Evolutionary conservation across 2,113 vertebrate genomes (phyloP), one percentile per base, ranked within the genome.

Genomic region (Corydoras sp.): DNA sequence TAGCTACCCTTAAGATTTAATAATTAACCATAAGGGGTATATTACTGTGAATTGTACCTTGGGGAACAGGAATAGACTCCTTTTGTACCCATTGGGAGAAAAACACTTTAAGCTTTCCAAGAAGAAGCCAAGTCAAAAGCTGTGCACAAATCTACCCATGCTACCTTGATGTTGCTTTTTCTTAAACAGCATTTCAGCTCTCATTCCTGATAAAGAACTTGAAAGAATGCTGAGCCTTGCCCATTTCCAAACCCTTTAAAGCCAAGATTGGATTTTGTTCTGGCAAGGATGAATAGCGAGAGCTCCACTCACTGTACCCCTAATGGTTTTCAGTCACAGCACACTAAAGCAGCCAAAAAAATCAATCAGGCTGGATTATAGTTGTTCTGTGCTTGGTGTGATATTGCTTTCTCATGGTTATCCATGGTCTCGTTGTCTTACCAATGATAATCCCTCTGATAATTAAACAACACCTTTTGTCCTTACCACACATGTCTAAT

Each of bases 41-140:
- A 43, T 43, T 43, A 43, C 0, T 43, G 35, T 43, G 35, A 5
- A 43, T 43, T 43, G 35, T 43, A 43, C 2, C 35, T 43, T 43
- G 35, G 4, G 4, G 35, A 24, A 43, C 35, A 43, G 7, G 35
- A 43, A 43, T 43, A 43, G 35, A 43, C 7, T 43, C 7, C 4
- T 43, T 43, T 43, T 43, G 35, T 43, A 43, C 4, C 35, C 7
- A 0, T 43, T 43, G 7, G 35, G 35, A 8, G 35, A 8, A 8
- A 43, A 43, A 43, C 35, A 43, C 60, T 62, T 24, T 24, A 24
- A 24, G 18, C 18, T 24, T 59, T 35, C 35, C 29, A 55, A 55
- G 35, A 67, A 48, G 18, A 58, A 58, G 58, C 69, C 43, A 73
- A 77, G 77, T 77, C 62, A 77, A 58, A 75, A 65, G 69, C 65